These are phyloP conservation scores for Galerucella nymphaeae DNA, from an alignment of 2,888 invertebrate genomes.

Conservation along the genomic window DNA sequence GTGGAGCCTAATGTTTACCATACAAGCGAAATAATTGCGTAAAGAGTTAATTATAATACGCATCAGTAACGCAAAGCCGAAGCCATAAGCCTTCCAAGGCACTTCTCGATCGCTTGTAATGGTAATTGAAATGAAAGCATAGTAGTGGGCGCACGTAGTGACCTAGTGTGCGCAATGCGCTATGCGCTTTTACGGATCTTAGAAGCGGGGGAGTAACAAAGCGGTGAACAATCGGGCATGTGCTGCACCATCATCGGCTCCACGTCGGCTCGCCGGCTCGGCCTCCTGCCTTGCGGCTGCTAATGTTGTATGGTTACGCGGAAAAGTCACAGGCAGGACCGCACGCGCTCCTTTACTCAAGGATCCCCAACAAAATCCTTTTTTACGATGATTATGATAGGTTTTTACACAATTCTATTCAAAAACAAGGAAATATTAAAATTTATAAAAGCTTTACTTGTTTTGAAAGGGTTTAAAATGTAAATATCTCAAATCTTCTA, in stretches of 20 bases:
- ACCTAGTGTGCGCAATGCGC: slow-evolving; percentile 59
- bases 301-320: slow-evolving; percentile 46
- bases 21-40: slow-evolving; percentile 40
- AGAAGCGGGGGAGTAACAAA: slow-evolving; percentile 58
- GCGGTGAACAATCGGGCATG: slow-evolving; percentile 51
- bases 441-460: too few relatives aligned
- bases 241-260: slow-evolving; percentile 53
- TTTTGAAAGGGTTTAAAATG: too few relatives aligned
- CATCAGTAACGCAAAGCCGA: slow-evolving; percentile 37
- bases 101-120: slow-evolving; percentile 28
- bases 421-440: too few relatives aligned
- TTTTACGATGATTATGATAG: not conserved
- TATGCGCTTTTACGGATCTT: slow-evolving; percentile 58
- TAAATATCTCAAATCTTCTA: too few relatives aligned
- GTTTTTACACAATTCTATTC: too few relatives aligned
- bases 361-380: not conserved
- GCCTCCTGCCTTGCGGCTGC: slow-evolving; percentile 53
- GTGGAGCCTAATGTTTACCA: slow-evolving; percentile 41
- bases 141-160: slow-evolving; percentile 55
- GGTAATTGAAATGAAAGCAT: slow-evolving; percentile 47
- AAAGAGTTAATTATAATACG: slow-evolving; percentile 43
- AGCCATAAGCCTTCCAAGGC: slow-evolving; percentile 32
- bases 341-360: slow-evolving; percentile 10
- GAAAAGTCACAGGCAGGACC: slow-evolving; percentile 30
- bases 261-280: slow-evolving; percentile 51